phyloP scores from a whole-genome alignment of 2,113 vertebrate species.

The Cebus imitator region DNA sequence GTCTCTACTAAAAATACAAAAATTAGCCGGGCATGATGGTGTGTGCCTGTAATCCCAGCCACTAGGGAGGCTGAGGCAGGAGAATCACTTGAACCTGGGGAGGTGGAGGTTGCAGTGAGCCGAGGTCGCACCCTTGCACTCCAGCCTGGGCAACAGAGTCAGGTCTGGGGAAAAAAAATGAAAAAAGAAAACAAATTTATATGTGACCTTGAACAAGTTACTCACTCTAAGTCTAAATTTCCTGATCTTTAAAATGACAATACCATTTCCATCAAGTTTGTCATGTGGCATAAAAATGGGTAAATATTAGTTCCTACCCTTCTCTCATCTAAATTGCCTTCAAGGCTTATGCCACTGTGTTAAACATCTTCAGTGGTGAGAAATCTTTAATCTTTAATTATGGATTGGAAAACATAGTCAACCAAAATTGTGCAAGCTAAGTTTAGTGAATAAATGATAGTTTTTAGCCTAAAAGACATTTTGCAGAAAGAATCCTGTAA shows the following conservation, averaged over 20 bases:
- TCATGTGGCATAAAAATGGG: neutral
- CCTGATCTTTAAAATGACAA: constrained; percentile 12
- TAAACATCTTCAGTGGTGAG: neutral
- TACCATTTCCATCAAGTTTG: neutral
- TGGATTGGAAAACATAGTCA: neutral
- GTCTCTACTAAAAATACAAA: too few species aligned
- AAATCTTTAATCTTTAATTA: constrained; percentile 5
- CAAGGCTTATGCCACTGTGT: neutral
- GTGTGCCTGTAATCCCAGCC: too few species aligned
- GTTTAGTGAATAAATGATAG: neutral
- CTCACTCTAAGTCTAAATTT: neutral
- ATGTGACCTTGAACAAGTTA: neutral
- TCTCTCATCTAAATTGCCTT: neutral
- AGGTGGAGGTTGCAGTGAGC: too few species aligned
- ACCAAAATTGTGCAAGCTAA: constrained; percentile 1
- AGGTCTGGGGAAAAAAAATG: too few species aligned
- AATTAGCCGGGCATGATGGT: too few species aligned
- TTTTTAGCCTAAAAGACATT: neutral
- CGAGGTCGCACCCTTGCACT: too few species aligned
- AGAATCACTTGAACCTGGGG: too few species aligned
- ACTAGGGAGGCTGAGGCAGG: too few species aligned
- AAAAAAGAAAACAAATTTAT: neutral
- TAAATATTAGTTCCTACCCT: neutral
- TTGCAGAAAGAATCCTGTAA: neutral
- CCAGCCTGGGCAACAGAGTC: too few species aligned